These are phyloP conservation scores for Pheosia gnoma DNA, from an alignment of 2,888 invertebrate genomes.

Conservation along the genomic window DNA sequence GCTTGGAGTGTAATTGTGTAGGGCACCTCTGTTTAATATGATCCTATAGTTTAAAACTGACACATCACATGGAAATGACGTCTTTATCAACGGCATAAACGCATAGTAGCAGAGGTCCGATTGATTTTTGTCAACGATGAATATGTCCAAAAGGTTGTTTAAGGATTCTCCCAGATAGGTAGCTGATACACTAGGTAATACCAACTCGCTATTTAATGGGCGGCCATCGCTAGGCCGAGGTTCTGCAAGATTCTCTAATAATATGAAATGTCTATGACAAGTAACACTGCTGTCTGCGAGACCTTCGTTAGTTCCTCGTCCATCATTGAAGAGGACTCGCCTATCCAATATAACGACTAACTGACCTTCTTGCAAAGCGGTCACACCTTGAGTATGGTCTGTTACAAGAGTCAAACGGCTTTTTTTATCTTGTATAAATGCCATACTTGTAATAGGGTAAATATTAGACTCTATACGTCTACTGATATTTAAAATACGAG, in stretches of 20 bases:
- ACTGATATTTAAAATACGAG: conserved; percentile 88
- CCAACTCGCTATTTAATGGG: conserved; percentile 29
- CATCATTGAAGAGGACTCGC: conserved; percentile 95
- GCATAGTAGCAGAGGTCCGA: conserved; percentile 54
- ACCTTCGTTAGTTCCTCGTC: conserved; percentile 96
- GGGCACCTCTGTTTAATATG: conserved; percentile 39
- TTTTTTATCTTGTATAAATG: conserved; percentile 90
- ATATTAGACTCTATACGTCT: conserved; percentile 96
- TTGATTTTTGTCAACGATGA: conserved; percentile 55
- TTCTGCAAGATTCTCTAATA: conserved; percentile 64
- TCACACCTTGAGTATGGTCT: conserved; percentile 95
- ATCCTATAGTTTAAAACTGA: conserved; percentile 64
- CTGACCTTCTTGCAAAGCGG: conserved; percentile 94
- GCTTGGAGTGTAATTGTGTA: conserved; percentile 41
- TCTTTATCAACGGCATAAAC: conserved; percentile 66
- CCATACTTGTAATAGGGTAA: conserved; percentile 96
- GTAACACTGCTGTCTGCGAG: conserved; percentile 94
- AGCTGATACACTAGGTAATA: conserved; percentile 65
- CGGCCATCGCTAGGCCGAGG: conserved; percentile 15
- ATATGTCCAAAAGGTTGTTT: conserved; percentile 61
- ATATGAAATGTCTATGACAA: conserved; percentile 61
- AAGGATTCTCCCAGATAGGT: conserved; percentile 55
- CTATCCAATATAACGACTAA: conserved; percentile 97
- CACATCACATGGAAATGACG: conserved; percentile 70
- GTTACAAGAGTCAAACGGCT: conserved; percentile 90